These are phyloP conservation scores for Episyrphus balteatus DNA, from an alignment of 1,140 invertebrate genomes.

Conservation along the genomic window DNA sequence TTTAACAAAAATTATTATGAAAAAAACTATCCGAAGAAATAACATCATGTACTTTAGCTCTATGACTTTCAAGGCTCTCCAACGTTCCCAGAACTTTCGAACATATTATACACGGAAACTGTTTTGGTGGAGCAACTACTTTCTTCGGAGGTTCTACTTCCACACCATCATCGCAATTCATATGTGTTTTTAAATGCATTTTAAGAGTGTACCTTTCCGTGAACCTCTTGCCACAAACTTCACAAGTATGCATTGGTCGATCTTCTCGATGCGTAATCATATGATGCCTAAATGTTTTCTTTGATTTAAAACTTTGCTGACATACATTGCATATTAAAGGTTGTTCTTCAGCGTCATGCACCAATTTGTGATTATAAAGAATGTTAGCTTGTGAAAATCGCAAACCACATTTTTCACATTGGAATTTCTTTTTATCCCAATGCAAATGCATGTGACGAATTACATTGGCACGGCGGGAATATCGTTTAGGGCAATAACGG, in stretches of 20 bases:
- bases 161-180: neutral
- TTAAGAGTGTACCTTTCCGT: slow-evolving; percentile 12
- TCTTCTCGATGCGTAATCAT: slow-evolving; percentile 9
- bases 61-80: slow-evolving; percentile 9
- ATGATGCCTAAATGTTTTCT: slow-evolving; percentile 8
- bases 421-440: slow-evolving; percentile 8
- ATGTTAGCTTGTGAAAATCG: slow-evolving; percentile 10
- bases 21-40: slow-evolving; percentile 6
- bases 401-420: slow-evolving; percentile 12
- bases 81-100: slow-evolving; percentile 3
- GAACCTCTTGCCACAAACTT: slow-evolving; percentile 9
- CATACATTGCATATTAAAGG: slow-evolving; percentile 9
- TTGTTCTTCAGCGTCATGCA: slow-evolving; percentile 12
- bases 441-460: slow-evolving; percentile 13
- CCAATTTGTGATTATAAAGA: slow-evolving; percentile 10
- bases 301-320: slow-evolving; percentile 10
- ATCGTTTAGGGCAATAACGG: slow-evolving; percentile 8
- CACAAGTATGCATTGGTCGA: slow-evolving; percentile 8
- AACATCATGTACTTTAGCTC: slow-evolving; percentile 11
- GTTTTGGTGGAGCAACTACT: neutral
- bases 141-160: neutral
- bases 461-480: slow-evolving; percentile 7
- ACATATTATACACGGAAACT: slow-evolving; percentile 10
- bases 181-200: slow-evolving; percentile 4
- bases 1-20: slow-evolving; percentile 1